phyloP scores from a whole-genome alignment of 2,797 vertebrate species.

The Melanotaenia trifasciata region DNA sequence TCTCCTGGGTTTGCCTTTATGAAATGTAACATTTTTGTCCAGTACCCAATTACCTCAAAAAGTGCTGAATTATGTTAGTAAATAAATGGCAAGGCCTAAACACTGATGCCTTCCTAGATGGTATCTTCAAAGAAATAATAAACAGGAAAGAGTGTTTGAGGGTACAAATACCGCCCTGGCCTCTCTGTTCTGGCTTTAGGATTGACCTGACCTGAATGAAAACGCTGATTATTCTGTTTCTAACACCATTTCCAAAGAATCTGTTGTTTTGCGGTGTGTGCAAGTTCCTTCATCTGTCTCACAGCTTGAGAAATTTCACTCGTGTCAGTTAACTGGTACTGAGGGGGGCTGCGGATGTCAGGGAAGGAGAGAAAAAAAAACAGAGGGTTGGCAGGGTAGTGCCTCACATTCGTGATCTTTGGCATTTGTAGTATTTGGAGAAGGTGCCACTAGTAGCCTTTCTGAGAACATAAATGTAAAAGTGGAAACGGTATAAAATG shows the following conservation, averaged over 20 bases:
- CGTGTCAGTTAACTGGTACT: conserved; percentile 16
- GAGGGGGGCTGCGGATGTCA: conserved; percentile 30
- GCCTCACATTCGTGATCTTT: conserved; percentile 6
- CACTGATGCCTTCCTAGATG: conserved; percentile 41
- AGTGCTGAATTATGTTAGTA: conserved; percentile 8
- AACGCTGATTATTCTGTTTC: conserved; percentile 8
- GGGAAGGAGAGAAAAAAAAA: not conserved
- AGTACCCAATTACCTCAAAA: not conserved
- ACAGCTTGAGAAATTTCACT: conserved; percentile 12
- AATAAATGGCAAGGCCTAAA: conserved; percentile 1
- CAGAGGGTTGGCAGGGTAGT: not conserved
- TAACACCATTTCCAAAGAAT: not conserved
- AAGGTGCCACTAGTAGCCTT: conserved; percentile 2
- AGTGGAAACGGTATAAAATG: conserved; percentile 7
- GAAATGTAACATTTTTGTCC: not conserved
- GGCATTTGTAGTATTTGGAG: conserved; percentile 9
- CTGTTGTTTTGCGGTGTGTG: not conserved
- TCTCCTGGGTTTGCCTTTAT: not conserved
- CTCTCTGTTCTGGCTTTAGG: not conserved
- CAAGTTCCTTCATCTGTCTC: not conserved
- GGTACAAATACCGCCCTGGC: not conserved
- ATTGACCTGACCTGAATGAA: not conserved
- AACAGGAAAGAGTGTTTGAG: conserved; percentile 57
- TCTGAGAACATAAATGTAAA: not conserved
- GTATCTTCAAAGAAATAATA: conserved; percentile 39